These are phyloP conservation scores for Subanguina moxae DNA, from an alignment of 1,140 invertebrate species.

Conservation along the genomic window DNA sequence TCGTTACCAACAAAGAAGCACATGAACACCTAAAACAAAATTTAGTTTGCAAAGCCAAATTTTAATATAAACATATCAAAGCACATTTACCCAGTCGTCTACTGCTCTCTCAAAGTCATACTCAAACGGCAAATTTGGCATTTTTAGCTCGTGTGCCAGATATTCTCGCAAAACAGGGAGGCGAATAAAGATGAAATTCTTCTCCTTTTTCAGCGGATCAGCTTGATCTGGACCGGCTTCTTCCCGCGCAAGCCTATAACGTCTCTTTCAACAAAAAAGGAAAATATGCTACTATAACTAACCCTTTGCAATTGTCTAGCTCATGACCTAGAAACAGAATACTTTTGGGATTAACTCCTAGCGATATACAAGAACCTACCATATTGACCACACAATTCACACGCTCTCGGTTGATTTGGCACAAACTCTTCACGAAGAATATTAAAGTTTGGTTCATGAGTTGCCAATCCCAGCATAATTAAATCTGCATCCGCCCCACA, in stretches of 20 bases:
- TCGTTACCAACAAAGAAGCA: conserved; percentile 99
- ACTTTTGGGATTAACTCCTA: too few species aligned
- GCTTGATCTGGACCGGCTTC: conserved; percentile 48
- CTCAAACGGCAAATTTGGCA: conserved; percentile 86
- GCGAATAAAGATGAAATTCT: conserved; percentile 65
- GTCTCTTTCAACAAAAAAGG: neutral
- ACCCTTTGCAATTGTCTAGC: conserved; percentile 85
- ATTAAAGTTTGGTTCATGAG: conserved; percentile 97
- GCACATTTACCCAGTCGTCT: conserved; percentile 99
- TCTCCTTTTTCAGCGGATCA: conserved; percentile 52
- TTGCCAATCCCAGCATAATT: conserved; percentile 96
- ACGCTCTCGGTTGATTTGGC: conserved; percentile 88
- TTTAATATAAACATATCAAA: too few species aligned
- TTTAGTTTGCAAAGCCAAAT: too few species aligned
- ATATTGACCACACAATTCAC: conserved; percentile 90
- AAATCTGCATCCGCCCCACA: conserved; percentile 96
- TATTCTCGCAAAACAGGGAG: conserved; percentile 90
- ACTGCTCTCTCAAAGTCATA: conserved; percentile 72
- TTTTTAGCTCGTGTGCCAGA: conserved; percentile 79
- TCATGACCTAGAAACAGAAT: too few species aligned
- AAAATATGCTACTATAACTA: neutral
- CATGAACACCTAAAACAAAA: conserved; percentile 88
- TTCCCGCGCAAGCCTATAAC: conserved; percentile 23
- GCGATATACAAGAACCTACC: too few species aligned
- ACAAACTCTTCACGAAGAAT: conserved; percentile 89